A percentile compares a stretch with the other conserved stretches of the same genome.
Evolutionary conservation across 2,797 vertebrate species (phyloP).

Genomic region (Enteromius argenteus): DNA sequence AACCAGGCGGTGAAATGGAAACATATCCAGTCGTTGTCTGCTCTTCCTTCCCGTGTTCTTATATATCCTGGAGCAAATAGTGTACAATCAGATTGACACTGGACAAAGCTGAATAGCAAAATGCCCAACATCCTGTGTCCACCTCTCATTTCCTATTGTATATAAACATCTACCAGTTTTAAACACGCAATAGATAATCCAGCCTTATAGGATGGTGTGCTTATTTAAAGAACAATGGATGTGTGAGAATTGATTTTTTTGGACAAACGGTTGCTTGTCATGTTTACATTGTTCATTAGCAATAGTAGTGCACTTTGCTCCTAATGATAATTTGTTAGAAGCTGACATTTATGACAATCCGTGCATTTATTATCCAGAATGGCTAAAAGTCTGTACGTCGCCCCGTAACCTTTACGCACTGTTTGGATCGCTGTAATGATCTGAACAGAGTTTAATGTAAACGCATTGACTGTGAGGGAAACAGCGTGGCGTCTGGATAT

Average conservation of each 20-base stretch:
- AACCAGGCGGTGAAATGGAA: slow-evolving; percentile 58
- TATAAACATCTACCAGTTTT: slow-evolving; percentile 38
- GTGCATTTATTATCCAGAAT: background rate
- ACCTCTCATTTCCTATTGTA: slow-evolving; percentile 53
- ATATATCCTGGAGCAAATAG: slow-evolving; percentile 57
- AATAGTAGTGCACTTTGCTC: slow-evolving; percentile 20
- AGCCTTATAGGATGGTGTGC: background rate
- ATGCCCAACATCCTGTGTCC: slow-evolving; percentile 47
- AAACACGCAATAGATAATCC: slow-evolving; percentile 14
- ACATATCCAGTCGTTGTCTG: slow-evolving; percentile 54
- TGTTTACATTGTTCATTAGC: slow-evolving; percentile 32
- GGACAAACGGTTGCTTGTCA: slow-evolving; percentile 1
- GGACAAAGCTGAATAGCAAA: slow-evolving; percentile 64
- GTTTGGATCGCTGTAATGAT: slow-evolving; percentile 13
- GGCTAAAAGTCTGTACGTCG: background rate
- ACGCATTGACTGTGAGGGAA: slow-evolving; percentile 37
- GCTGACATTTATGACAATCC: background rate
- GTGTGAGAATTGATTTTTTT: slow-evolving; percentile 15
- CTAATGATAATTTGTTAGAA: slow-evolving; percentile 18
- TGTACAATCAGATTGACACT: slow-evolving; percentile 58
- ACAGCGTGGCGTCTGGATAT: slow-evolving; percentile 75
- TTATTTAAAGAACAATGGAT: slow-evolving; percentile 29
- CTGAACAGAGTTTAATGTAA: slow-evolving; percentile 41
- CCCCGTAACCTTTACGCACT: background rate
- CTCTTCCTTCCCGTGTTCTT: slow-evolving; percentile 56